Evolutionary conservation across 2,888 invertebrate genomes (phyloP).

Genomic region (Augochlorella aurata): DNA sequence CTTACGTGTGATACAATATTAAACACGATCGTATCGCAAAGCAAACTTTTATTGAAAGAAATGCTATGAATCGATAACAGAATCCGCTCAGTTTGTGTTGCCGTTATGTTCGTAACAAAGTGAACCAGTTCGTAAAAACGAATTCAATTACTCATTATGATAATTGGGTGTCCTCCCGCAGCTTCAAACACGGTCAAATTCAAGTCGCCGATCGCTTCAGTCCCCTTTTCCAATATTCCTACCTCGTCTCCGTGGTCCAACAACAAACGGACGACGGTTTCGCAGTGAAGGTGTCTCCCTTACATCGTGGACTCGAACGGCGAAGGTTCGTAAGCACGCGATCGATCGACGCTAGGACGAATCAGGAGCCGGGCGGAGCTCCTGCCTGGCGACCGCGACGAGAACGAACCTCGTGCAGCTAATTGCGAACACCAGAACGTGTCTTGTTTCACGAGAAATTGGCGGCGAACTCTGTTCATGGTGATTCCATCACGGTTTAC

Average conservation of each 20-base stretch:
- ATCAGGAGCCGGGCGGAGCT: slow-evolving; percentile 1
- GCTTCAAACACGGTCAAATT: neutral
- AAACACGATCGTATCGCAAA: too few relatives aligned
- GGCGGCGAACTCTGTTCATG: neutral
- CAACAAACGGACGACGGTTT: neutral
- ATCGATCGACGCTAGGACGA: slow-evolving; percentile 13
- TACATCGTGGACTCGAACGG: neutral
- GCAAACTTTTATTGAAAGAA: too few relatives aligned
- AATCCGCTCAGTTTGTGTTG: too few relatives aligned
- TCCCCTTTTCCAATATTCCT: neutral
- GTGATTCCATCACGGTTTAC: neutral
- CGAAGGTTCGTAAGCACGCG: slow-evolving; percentile 8
- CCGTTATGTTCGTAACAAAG: too few relatives aligned
- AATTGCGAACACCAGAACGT: neutral
- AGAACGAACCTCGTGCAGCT: neutral
- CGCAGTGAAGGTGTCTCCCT: neutral
- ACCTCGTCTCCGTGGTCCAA: neutral
- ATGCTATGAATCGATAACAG: too few relatives aligned
- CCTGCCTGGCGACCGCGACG: slow-evolving; percentile 1
- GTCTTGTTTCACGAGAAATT: neutral
- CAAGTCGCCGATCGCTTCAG: slow-evolving; percentile 1
- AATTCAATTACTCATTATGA: neutral
- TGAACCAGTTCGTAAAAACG: neutral
- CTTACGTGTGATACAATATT: too few relatives aligned
- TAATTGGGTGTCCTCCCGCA: neutral